Conservation (phyloP, 92 coral and sea anemone genomes). For the Siderastrea radians region DNA sequence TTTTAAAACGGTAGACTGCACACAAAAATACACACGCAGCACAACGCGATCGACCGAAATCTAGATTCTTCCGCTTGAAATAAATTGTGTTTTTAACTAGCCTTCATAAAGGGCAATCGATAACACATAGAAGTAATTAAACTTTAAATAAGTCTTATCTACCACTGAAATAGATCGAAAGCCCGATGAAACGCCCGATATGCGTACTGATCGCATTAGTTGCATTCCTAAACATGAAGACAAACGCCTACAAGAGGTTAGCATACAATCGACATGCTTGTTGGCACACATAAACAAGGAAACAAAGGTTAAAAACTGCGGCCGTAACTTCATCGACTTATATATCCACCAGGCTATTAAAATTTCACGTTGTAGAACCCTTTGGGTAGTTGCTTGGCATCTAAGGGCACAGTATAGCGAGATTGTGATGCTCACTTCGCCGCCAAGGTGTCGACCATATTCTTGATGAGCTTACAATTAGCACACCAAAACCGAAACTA, state of each 20-base stretch:
- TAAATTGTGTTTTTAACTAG: background rate
- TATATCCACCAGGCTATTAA: background rate
- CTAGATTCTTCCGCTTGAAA: background rate
- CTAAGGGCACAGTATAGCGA: background rate
- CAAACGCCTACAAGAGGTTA: conserved; percentile 3
- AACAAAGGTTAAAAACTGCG: conserved; percentile 12
- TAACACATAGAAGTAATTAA: background rate
- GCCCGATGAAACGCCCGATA: conserved; percentile 12
- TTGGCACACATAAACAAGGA: conserved; percentile 35
- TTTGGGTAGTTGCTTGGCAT: background rate
- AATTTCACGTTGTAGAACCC: background rate
- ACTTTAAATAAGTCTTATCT: background rate
- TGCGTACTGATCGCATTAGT: conserved; percentile 4
- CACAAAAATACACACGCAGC: background rate
- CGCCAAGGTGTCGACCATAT: conserved; percentile 4
- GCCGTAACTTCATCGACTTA: background rate
- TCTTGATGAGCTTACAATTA: background rate
- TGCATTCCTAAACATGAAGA: conserved; percentile 6
- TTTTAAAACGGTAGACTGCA: conserved; percentile 18
- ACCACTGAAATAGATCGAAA: background rate
- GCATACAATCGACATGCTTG: background rate
- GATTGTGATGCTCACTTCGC: background rate
- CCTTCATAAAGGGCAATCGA: background rate
- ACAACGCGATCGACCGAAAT: background rate
- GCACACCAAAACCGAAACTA: conserved; percentile 15